These are phyloP conservation scores for Rhagonycha lutea DNA, from an alignment of 2,888 invertebrate species.

Conservation along the genomic window DNA sequence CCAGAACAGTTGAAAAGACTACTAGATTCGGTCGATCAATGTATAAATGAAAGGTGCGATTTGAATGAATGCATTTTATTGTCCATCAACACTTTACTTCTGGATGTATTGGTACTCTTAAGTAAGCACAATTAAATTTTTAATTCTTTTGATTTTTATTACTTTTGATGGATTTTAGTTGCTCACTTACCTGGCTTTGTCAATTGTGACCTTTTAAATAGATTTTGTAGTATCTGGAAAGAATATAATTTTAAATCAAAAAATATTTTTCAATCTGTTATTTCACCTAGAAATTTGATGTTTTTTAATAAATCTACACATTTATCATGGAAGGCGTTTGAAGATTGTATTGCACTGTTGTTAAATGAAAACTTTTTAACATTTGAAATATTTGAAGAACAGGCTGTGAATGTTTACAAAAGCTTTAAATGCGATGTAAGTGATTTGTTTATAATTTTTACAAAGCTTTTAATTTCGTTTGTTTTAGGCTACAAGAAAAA, in stretches of 20 bases:
- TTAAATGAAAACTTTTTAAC: slow-evolving; percentile 62
- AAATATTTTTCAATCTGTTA: slow-evolving; percentile 42
- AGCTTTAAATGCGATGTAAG: neutral
- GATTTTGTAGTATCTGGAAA: slow-evolving; percentile 11
- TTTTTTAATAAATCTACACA: slow-evolving; percentile 38
- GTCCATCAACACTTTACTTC: slow-evolving; percentile 39
- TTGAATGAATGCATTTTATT: slow-evolving; percentile 44
- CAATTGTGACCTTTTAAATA: neutral
- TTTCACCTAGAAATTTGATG: slow-evolving; percentile 44
- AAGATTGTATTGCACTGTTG: slow-evolving; percentile 47
- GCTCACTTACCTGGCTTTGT: slow-evolving; percentile 5
- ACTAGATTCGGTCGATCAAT: slow-evolving; percentile 11
- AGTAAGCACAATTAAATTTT: slow-evolving; percentile 36
- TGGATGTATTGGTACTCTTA: slow-evolving; percentile 44
- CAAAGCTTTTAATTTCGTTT: neutral
- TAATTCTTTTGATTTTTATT: neutral
- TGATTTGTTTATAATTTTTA: neutral
- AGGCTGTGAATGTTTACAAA: slow-evolving; percentile 60
- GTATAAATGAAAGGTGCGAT: slow-evolving; percentile 46
- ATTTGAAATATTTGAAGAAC: slow-evolving; percentile 65
- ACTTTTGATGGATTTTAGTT: slow-evolving; percentile 10
- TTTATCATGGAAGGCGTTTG: slow-evolving; percentile 41
- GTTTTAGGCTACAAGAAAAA: slow-evolving; percentile 39
- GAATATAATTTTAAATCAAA: slow-evolving; percentile 21
- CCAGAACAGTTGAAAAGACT: neutral